Percentiles rank a stretch among this genome's conserved stretches.
These are phyloP conservation scores for Chloropsis hardwickii DNA, from an alignment of 2,113 vertebrate genomes.

Conservation along the genomic window DNA sequence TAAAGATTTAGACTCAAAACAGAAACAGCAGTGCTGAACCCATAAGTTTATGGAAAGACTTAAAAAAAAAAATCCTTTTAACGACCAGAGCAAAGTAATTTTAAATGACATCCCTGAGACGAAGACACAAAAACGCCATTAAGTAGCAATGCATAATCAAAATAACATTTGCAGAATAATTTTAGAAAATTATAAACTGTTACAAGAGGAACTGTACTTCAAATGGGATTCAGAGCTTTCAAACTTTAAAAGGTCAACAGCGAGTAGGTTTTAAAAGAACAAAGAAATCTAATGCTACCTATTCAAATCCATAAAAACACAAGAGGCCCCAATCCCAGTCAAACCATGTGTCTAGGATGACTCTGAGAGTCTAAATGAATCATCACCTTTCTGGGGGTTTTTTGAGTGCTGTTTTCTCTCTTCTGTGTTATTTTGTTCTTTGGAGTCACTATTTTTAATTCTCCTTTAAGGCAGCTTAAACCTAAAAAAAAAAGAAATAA, in stretches of 20 bases:
- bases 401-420: background rate
- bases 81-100: background rate
- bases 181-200: background rate
- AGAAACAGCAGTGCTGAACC: background rate
- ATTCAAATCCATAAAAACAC: background rate
- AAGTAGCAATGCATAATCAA: background rate
- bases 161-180: background rate
- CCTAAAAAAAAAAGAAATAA: slow-evolving; percentile 45
- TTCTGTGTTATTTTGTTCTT: slow-evolving; percentile 22
- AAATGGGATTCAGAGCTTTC: background rate
- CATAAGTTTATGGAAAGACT: background rate
- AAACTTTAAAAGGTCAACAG: background rate
- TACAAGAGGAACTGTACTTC: background rate
- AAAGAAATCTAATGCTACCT: slow-evolving; percentile 16
- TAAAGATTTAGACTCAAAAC: background rate
- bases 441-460: slow-evolving; percentile 8
- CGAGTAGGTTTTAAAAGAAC: slow-evolving; percentile 1
- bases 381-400: slow-evolving; percentile 50
- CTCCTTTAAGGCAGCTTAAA: slow-evolving; percentile 31
- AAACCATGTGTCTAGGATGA: background rate
- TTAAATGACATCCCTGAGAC: background rate
- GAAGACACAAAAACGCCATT: background rate
- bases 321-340: background rate
- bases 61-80: slow-evolving; percentile 7
- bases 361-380: background rate